Conservation (phyloP, 2,888 invertebrate genomes). For the Trachelus stipa region DNA sequence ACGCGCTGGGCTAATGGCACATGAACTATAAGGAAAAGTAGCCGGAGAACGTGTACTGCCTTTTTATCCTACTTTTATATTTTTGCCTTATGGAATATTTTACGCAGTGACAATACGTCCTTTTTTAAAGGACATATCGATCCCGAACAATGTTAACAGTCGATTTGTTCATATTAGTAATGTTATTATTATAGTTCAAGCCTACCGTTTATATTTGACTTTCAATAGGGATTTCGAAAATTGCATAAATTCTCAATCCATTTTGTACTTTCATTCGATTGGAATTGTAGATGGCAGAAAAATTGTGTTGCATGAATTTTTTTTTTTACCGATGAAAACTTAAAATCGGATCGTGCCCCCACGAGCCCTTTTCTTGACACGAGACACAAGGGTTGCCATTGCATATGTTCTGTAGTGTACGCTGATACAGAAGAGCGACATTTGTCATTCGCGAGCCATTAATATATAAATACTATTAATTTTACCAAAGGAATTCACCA, state of each 20-base stretch:
- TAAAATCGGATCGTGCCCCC: not conserved
- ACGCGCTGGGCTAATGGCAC: not conserved
- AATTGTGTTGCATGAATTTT: not conserved
- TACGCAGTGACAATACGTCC: not conserved
- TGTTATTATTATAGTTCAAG: not conserved
- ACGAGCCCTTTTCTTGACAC: not conserved
- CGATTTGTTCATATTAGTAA: not conserved
- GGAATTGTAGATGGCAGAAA: not conserved
- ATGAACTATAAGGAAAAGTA: not conserved
- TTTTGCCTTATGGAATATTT: not conserved
- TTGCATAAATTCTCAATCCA: not conserved
- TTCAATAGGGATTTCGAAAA: not conserved
- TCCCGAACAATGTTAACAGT: not conserved
- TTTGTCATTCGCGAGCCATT: conserved; percentile 49
- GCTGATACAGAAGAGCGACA: conserved; percentile 25
- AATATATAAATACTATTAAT: conserved; percentile 61
- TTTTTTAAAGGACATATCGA: not conserved
- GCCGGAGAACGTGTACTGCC: not conserved
- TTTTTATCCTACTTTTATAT: not conserved
- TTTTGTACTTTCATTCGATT: not conserved
- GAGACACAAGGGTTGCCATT: conserved; percentile 28
- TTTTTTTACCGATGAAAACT: not conserved
- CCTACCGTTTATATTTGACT: not conserved
- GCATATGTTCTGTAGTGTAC: conserved; percentile 46
- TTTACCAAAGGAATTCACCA: conserved; percentile 58